Evolutionary conservation across 2,113 vertebrate genomes (phyloP).

Genomic region (Antechinus stuartii): DNA sequence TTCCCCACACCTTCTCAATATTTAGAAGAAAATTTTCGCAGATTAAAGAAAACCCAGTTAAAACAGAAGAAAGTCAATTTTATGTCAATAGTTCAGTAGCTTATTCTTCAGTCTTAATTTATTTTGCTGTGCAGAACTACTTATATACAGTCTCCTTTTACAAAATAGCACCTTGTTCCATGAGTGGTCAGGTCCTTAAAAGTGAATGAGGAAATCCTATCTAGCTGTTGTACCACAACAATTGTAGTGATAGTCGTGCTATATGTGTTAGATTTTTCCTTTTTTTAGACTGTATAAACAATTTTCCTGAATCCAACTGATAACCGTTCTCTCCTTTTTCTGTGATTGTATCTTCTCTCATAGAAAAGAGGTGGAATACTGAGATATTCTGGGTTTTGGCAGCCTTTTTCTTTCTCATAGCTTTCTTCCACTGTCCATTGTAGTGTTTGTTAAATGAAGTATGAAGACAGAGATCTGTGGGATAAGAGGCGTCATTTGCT

Average conservation of each 20-base stretch:
- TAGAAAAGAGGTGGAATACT: background rate
- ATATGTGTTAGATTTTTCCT: background rate
- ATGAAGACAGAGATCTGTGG: conserved; percentile 45
- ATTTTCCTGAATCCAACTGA: background rate
- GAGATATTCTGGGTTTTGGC: background rate
- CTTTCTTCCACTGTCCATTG: conserved; percentile 48
- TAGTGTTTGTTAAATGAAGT: conserved; percentile 30
- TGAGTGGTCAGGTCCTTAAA: background rate
- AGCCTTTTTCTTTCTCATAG: conserved; percentile 17
- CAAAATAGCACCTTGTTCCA: background rate
- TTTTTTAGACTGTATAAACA: background rate
- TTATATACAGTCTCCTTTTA: background rate
- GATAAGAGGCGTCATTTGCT: conserved; percentile 44
- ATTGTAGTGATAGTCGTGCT: background rate
- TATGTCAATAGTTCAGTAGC: background rate
- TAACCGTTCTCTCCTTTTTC: background rate
- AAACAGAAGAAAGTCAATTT: background rate
- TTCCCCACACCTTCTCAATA: background rate
- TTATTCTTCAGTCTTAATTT: conserved; percentile 35
- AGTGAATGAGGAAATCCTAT: background rate
- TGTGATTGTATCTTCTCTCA: background rate
- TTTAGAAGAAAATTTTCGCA: conserved; percentile 45
- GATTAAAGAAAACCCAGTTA: conserved; percentile 35
- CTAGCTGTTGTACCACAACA: background rate
- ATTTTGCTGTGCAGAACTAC: background rate